These are phyloP conservation scores for Pristionchus entomophagus DNA, from an alignment of 2,888 invertebrate genomes.

Conservation along the genomic window DNA sequence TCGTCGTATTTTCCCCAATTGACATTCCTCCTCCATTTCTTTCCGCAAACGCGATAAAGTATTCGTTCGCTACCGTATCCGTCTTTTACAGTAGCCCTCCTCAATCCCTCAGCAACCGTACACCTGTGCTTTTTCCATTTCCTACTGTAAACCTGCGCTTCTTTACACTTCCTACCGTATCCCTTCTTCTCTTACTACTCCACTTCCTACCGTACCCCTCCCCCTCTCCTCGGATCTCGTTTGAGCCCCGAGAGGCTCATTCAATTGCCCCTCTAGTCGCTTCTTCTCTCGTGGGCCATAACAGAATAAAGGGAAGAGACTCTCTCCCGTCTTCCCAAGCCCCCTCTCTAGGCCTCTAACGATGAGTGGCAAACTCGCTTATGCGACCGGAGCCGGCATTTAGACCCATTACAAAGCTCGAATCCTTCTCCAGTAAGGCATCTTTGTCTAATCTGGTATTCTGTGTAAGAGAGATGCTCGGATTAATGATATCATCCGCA, in stretches of 20 bases:
- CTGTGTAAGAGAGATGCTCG: no score
- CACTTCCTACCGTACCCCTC: slow-evolving; percentile 6
- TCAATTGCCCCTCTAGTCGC: neutral
- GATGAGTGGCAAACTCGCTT: slow-evolving; percentile 33
- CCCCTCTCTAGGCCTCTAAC: neutral
- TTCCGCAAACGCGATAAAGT: neutral
- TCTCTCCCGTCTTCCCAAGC: neutral
- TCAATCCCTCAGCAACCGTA: no score
- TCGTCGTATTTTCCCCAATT: neutral
- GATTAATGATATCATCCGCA: no score
- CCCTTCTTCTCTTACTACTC: neutral
- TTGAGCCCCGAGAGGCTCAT: neutral
- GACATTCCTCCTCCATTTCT: neutral
- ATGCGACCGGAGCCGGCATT: neutral
- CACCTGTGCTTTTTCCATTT: no score
- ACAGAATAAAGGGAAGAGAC: slow-evolving; percentile 9
- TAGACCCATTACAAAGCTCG: neutral
- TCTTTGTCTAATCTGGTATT: no score
- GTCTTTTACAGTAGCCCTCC: no score
- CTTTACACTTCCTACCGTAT: no score
- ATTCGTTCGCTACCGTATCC: neutral
- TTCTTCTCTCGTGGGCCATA: slow-evolving; percentile 1
- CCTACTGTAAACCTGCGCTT: no score
- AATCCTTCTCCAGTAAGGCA: no score
- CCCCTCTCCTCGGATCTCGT: neutral